Percentiles rank a stretch among this genome's conserved stretches.
Conservation (phyloP, 2,113 vertebrate genomes). For the Ceyx margarethae region DNA sequence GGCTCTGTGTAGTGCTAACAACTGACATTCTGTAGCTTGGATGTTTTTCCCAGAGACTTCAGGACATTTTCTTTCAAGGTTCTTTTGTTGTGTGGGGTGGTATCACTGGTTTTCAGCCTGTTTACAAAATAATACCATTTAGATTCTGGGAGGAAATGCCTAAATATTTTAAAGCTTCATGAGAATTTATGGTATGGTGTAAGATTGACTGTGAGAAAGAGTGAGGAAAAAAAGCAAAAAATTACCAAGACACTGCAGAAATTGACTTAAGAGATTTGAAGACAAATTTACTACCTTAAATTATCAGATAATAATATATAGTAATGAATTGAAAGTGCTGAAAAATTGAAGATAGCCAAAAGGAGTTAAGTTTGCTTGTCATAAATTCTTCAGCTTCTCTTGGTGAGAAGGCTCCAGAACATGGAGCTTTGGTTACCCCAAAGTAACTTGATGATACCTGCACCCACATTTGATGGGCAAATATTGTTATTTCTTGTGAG, state of each 20-base stretch:
- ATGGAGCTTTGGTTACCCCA: background rate
- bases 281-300: background rate
- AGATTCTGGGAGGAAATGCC: background rate
- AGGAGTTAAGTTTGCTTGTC: background rate
- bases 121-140: background rate
- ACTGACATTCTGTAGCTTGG: background rate
- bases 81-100: background rate
- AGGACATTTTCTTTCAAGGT: background rate
- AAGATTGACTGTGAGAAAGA: background rate
- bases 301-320: background rate
- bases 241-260: background rate
- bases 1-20: background rate
- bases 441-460: background rate
- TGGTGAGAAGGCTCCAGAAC: background rate
- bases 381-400: background rate
- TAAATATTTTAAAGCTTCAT: background rate
- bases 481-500: background rate
- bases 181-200: fast-evolving
- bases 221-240: background rate
- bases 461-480: background rate
- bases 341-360: background rate
- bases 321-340: background rate
- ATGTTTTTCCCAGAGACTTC: background rate
- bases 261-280: background rate
- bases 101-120: background rate